Conservation (phyloP, 2,888 invertebrate species). For the Orgyia antiqua region DNA sequence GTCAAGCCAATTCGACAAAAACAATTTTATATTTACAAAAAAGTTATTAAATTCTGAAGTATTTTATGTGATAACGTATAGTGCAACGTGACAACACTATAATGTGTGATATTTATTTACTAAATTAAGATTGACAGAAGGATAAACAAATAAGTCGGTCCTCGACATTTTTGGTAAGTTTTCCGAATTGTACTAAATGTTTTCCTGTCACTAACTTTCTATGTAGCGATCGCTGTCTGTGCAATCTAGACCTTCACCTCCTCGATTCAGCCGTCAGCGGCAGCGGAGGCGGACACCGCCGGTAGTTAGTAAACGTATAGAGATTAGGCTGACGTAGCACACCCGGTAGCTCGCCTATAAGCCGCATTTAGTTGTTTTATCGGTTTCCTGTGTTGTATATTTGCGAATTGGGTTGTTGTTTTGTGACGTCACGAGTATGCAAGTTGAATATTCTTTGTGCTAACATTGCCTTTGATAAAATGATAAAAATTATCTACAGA, state of each 20-base stretch:
- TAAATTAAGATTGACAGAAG: constrained; percentile 47
- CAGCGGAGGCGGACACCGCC: constrained; percentile 10
- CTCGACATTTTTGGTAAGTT: constrained; percentile 65
- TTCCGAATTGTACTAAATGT: constrained; percentile 46
- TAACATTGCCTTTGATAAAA: constrained; percentile 49
- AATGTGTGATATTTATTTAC: constrained; percentile 63
- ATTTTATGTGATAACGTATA: constrained; percentile 52
- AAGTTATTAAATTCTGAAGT: constrained; percentile 64
- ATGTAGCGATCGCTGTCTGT: constrained; percentile 33
- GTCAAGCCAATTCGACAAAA: constrained; percentile 72
- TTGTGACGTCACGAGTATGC: constrained; percentile 59
- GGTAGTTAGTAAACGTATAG: constrained; percentile 34
- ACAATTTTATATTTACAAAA: constrained; percentile 63
- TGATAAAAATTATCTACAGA: constrained; percentile 63
- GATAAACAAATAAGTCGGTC: constrained; percentile 47
- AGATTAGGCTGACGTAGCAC: constrained; percentile 40
- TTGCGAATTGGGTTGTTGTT: constrained; percentile 47
- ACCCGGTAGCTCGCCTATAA: constrained; percentile 25
- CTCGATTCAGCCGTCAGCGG: constrained; percentile 13
- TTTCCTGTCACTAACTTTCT: constrained; percentile 54
- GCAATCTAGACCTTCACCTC: constrained; percentile 22
- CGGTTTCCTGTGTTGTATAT: constrained; percentile 46
- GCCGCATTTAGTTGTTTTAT: constrained; percentile 39
- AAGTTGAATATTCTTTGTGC: constrained; percentile 55
- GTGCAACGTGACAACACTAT: constrained; percentile 56